Conservation (phyloP, 2,888 invertebrate genomes). For the Tethea ocularis region DNA sequence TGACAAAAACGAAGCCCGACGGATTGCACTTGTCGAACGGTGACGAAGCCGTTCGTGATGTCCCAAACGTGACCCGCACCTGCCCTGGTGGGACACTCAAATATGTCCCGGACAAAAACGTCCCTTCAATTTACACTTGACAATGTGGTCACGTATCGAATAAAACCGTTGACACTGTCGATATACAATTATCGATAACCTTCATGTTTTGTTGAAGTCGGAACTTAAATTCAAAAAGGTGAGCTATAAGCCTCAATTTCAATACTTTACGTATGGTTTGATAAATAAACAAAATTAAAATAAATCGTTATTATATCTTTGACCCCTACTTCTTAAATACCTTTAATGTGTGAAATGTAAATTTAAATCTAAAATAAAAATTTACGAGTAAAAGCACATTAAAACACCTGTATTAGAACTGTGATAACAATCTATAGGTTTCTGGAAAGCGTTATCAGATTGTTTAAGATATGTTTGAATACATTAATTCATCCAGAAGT, state of each 20-base stretch:
- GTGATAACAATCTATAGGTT: neutral
- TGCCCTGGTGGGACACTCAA: slow-evolving; percentile 37
- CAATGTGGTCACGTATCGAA: neutral
- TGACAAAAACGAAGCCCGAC: slow-evolving; percentile 43
- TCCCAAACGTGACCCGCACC: slow-evolving; percentile 59
- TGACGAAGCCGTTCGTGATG: slow-evolving; percentile 41
- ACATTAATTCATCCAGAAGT: neutral
- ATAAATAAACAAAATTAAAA: neutral
- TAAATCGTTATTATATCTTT: neutral
- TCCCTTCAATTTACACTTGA: slow-evolving; percentile 12
- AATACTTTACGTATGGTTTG: neutral
- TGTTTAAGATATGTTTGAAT: neutral
- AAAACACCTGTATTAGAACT: neutral
- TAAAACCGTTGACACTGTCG: slow-evolving; percentile 1
- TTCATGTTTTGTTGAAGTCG: neutral
- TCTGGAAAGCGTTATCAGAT: neutral
- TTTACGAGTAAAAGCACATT: neutral
- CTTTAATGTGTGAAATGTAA: neutral
- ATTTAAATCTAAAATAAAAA: neutral
- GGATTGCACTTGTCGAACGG: slow-evolving; percentile 42
- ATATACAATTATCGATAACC: neutral
- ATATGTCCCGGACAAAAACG: slow-evolving; percentile 46
- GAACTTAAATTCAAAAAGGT: neutral
- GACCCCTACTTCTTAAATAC: neutral
- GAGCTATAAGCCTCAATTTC: neutral